Percentiles rank a stretch among this genome's conserved stretches.
Conservation (phyloP, 2,888 invertebrate genomes). For the Ormyrus rosae region DNA sequence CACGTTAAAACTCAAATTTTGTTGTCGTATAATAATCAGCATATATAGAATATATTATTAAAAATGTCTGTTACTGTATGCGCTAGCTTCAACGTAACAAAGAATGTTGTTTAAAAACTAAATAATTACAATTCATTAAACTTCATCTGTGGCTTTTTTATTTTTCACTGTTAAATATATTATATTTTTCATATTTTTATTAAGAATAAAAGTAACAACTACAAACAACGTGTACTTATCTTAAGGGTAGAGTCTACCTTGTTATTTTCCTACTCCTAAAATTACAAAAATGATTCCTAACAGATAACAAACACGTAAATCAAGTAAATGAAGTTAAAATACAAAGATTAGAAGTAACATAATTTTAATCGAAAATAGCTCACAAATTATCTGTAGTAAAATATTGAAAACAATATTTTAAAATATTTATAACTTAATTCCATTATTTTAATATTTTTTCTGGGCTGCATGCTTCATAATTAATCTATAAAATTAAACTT, state of each 20-base stretch:
- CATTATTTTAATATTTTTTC: too few relatives aligned
- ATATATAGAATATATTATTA: slow-evolving; percentile 18
- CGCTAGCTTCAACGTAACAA: slow-evolving; percentile 39
- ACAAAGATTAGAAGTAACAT: too few relatives aligned
- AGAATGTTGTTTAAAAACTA: slow-evolving; percentile 40
- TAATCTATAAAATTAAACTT: too few relatives aligned
- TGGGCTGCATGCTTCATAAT: too few relatives aligned
- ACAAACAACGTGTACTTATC: background rate
- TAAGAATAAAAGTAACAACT: background rate
- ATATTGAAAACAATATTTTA: too few relatives aligned
- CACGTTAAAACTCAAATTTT: slow-evolving; percentile 37
- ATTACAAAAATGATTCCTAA: too few relatives aligned
- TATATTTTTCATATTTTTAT: slow-evolving; percentile 11
- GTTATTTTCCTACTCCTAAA: too few relatives aligned
- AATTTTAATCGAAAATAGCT: too few relatives aligned
- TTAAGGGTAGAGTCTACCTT: background rate
- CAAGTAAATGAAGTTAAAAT: too few relatives aligned
- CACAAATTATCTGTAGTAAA: too few relatives aligned
- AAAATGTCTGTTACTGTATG: slow-evolving; percentile 34
- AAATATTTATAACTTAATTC: too few relatives aligned
- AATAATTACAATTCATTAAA: slow-evolving; percentile 32
- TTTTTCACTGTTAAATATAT: slow-evolving; percentile 1
- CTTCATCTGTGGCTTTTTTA: background rate
- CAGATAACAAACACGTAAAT: too few relatives aligned
- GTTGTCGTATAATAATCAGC: slow-evolving; percentile 30